Evolutionary conservation across 2,888 invertebrate genomes (phyloP).

Genomic region (Helobdella robusta): DNA sequence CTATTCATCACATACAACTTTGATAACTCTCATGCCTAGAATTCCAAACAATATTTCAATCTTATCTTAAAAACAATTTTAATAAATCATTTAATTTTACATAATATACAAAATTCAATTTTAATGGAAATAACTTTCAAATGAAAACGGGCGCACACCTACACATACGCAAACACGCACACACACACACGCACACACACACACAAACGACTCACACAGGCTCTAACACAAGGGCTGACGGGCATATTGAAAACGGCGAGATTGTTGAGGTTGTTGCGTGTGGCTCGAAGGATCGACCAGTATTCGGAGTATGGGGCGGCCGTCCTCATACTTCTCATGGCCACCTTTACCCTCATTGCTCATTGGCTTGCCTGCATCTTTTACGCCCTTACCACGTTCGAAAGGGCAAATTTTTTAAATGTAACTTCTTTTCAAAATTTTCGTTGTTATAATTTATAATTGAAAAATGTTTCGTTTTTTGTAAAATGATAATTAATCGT

Average conservation of each 20-base stretch:
- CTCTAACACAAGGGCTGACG: slow-evolving; percentile 44
- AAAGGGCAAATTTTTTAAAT: slow-evolving; percentile 30
- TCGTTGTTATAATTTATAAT: neutral
- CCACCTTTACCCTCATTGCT: slow-evolving; percentile 47
- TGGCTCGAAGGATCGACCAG: slow-evolving; percentile 47
- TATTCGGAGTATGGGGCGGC: slow-evolving; percentile 50
- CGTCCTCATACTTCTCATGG: slow-evolving; percentile 47
- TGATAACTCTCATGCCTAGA: too few relatives aligned
- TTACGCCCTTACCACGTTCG: slow-evolving; percentile 49
- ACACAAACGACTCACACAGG: slow-evolving; percentile 41
- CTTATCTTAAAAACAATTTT: too few relatives aligned
- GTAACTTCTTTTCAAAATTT: neutral
- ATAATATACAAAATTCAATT: too few relatives aligned
- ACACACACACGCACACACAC: too few relatives aligned
- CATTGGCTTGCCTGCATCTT: slow-evolving; percentile 51
- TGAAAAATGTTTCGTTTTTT: neutral
- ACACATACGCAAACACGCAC: too few relatives aligned
- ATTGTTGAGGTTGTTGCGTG: slow-evolving; percentile 46
- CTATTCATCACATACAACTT: too few relatives aligned
- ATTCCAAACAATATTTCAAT: too few relatives aligned
- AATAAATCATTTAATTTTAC: too few relatives aligned
- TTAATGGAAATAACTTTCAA: too few relatives aligned
- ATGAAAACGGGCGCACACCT: too few relatives aligned
- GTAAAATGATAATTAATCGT: neutral
- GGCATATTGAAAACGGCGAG: slow-evolving; percentile 48